Percentiles rank a stretch among this genome's conserved stretches.
Evolutionary conservation across 2,888 invertebrate species (phyloP).

Genomic region (Sabatieria punctata): DNA sequence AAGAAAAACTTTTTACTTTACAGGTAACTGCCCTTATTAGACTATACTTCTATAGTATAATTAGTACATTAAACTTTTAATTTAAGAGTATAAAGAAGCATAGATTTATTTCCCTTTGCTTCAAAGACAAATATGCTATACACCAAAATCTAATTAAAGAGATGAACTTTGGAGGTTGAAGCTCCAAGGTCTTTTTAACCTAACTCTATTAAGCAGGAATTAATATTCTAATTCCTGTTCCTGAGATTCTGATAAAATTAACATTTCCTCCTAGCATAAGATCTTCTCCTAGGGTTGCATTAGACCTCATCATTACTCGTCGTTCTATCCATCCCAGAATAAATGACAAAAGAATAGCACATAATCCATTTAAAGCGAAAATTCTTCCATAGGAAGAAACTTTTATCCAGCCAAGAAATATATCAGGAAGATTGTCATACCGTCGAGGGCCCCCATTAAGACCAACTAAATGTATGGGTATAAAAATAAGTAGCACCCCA

Average conservation of each 20-base stretch:
- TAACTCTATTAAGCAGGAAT: no score
- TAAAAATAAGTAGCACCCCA: constrained; percentile 59
- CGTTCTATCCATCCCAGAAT: no score
- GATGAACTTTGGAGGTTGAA: no score
- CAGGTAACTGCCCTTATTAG: constrained; percentile 19
- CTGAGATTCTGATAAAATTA: no score
- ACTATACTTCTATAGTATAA: neutral
- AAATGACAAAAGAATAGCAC: constrained; percentile 46
- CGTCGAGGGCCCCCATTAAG: constrained; percentile 56
- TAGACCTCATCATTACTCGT: no score
- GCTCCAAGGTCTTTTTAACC: no score
- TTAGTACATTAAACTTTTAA: constrained; percentile 22
- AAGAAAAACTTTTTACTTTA: constrained; percentile 15
- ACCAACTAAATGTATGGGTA: constrained; percentile 59
- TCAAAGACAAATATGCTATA: constrained; percentile 8
- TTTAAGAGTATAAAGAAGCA: constrained; percentile 14
- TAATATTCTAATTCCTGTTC: no score
- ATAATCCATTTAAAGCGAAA: constrained; percentile 43
- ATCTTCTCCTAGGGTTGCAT: no score
- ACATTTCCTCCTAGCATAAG: no score
- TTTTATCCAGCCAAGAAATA: constrained; percentile 48
- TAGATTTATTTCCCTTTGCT: constrained; percentile 10
- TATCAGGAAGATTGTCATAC: constrained; percentile 54
- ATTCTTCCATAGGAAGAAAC: constrained; percentile 50
- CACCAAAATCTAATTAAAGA: neutral